Evolutionary conservation across 2,797 vertebrate genomes (phyloP).

Genomic region (Crocidura indochinensis): DNA sequence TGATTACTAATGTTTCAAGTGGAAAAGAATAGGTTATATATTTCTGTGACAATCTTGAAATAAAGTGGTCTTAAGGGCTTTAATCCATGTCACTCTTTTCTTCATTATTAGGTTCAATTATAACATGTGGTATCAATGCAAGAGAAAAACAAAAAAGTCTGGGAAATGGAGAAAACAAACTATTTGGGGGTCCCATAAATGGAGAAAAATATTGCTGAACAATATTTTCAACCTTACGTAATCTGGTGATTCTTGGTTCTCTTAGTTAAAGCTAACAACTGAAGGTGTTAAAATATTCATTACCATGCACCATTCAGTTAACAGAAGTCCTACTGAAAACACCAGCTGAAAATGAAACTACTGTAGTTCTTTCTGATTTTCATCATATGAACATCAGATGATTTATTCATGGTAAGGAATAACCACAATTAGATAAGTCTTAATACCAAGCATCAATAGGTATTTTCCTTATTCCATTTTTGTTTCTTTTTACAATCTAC

Average conservation of each 20-base stretch:
- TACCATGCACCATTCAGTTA: not conserved
- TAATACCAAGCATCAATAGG: too few relatives aligned
- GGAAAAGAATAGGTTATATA: constrained; percentile 4
- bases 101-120: constrained; percentile 2
- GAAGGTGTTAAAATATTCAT: not conserved
- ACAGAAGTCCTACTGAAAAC: constrained; percentile 9
- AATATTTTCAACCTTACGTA: not conserved
- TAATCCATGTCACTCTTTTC: constrained; percentile 13
- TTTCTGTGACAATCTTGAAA: constrained; percentile 2
- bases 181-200: constrained; percentile 5
- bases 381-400: too few relatives aligned
- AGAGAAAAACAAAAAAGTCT: constrained; percentile 2
- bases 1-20: constrained; percentile 7
- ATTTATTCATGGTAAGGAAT: too few relatives aligned
- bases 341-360: not conserved
- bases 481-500: too few relatives aligned
- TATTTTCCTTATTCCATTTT: too few relatives aligned
- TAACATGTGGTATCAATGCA: not conserved
- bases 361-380: too few relatives aligned
- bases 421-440: too few relatives aligned
- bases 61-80: constrained; percentile 3
- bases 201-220: not conserved
- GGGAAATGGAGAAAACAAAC: not conserved
- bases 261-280: not conserved
- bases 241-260: not conserved